Percentiles rank a stretch among this genome's conserved stretches.
Evolutionary conservation across 2,113 vertebrate species (phyloP).

Genomic region (Onychostoma macrolepis): DNA sequence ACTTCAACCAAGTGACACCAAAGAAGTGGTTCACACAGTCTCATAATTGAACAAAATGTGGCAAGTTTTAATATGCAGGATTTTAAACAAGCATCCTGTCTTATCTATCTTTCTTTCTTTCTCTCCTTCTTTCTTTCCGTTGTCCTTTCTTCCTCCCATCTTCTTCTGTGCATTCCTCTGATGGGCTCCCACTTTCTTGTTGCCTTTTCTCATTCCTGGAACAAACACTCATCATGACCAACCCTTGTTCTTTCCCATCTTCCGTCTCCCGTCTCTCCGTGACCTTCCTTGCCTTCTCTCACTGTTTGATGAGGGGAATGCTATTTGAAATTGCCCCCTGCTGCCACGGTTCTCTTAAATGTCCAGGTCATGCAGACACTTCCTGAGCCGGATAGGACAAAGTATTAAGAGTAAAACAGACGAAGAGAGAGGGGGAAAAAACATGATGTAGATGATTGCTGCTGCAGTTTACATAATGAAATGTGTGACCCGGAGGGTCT

Average conservation of each 20-base stretch:
- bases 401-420: not conserved
- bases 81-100: not conserved
- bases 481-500: conserved; percentile 22
- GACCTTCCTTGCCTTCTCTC: conserved; percentile 53
- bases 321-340: conserved; percentile 68
- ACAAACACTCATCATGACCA: conserved; percentile 56
- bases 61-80: not conserved
- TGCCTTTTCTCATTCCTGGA: conserved; percentile 53
- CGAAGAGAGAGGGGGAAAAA: not conserved
- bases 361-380: conserved; percentile 66
- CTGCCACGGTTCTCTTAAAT: conserved; percentile 67
- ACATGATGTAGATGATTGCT: conserved; percentile 8
- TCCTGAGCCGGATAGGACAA: conserved; percentile 25
- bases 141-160: not conserved
- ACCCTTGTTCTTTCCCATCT: conserved; percentile 34
- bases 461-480: conserved; percentile 38
- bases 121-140: not conserved
- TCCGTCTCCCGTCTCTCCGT: conserved; percentile 10
- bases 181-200: conserved; percentile 25
- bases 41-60: not conserved
- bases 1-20: not conserved
- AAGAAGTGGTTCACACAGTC: not conserved
- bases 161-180: not conserved
- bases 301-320: conserved; percentile 67
- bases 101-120: conserved; percentile 28